phyloP scores from a whole-genome alignment of 2,888 invertebrate species.

The Orchesellides sinensis region DNA sequence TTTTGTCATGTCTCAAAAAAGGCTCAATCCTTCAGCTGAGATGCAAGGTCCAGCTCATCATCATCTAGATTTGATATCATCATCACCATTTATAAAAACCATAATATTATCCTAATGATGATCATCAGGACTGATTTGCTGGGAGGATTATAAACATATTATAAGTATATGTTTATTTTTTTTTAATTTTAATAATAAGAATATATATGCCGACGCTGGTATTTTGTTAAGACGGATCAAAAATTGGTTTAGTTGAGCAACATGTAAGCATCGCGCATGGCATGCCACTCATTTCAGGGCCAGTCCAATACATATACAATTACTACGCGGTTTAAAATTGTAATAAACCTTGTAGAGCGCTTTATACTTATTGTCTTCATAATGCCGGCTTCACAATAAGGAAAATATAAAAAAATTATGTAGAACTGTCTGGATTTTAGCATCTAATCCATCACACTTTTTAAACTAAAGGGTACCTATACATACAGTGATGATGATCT shows the following conservation, averaged over 20 bases:
- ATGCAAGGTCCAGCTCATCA: slow-evolving; percentile 17
- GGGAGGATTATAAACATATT: background rate
- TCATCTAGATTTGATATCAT: no score
- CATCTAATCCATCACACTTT: no score
- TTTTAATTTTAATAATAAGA: background rate
- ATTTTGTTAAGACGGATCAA: slow-evolving; percentile 22
- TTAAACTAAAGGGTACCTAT: no score
- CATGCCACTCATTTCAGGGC: slow-evolving; percentile 1
- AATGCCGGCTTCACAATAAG: no score
- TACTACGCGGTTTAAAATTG: no score
- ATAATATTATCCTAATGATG: background rate
- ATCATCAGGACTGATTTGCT: background rate
- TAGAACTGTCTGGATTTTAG: no score
- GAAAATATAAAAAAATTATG: no score
- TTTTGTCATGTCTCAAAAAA: slow-evolving; percentile 4
- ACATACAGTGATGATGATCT: no score
- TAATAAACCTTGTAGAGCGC: background rate
- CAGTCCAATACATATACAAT: background rate
- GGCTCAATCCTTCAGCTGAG: background rate
- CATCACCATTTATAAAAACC: background rate
- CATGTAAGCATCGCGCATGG: background rate
- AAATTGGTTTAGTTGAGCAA: slow-evolving; percentile 4
- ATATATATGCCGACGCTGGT: background rate
- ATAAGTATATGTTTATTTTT: background rate
- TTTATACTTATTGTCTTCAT: no score